Conservation (phyloP, 2,888 invertebrate species). For the Portevinia maculata region DNA sequence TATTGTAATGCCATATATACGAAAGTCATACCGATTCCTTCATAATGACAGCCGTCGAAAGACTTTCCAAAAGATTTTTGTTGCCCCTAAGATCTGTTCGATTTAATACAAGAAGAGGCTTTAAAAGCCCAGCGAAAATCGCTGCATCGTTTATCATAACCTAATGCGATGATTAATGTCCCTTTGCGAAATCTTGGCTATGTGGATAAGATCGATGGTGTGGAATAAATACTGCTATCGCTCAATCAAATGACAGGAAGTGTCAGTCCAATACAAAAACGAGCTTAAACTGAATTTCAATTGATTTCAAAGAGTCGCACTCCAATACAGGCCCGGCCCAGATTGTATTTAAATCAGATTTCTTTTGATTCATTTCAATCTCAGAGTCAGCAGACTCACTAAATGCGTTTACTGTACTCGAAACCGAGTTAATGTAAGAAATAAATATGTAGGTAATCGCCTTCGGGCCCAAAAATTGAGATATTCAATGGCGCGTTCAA, state of each 20-base stretch:
- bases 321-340: neutral
- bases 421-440: constrained; percentile 51
- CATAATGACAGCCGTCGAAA: too few relatives aligned
- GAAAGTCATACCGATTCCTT: too few relatives aligned
- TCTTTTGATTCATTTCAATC: constrained; percentile 23
- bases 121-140: constrained; percentile 23
- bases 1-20: too few relatives aligned
- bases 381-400: constrained; percentile 18
- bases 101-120: constrained; percentile 1
- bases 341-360: constrained; percentile 8
- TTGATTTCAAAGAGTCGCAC: neutral
- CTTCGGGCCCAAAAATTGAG: constrained; percentile 55
- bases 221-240: neutral
- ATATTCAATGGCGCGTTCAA: constrained; percentile 57
- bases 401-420: constrained; percentile 57
- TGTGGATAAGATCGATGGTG: constrained; percentile 27
- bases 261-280: constrained; percentile 7
- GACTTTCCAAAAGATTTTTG: too few relatives aligned
- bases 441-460: constrained; percentile 51
- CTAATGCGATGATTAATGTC: constrained; percentile 42
- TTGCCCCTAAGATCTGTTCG: too few relatives aligned
- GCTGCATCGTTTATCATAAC: constrained; percentile 44
- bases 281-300: neutral
- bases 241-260: neutral
- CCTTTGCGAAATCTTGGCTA: constrained; percentile 16